Evolutionary conservation across 2,888 invertebrate genomes (phyloP).

Genomic region (Philaethria dido): DNA sequence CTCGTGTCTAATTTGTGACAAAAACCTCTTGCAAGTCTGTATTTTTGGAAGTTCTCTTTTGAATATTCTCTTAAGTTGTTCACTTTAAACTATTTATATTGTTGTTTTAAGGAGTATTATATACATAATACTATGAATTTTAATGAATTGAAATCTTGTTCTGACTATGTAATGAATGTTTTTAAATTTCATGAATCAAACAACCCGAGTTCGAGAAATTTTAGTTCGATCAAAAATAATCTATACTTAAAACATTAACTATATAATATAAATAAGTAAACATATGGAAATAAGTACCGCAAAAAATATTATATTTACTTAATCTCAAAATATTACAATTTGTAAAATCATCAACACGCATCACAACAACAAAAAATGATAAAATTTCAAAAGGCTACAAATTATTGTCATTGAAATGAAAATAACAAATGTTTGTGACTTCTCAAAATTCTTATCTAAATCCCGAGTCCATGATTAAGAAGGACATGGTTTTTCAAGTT

Average conservation of each 20-base stretch:
- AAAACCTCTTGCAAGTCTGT: constrained; percentile 23
- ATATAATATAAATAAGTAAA: no score
- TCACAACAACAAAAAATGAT: neutral
- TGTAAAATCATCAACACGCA: neutral
- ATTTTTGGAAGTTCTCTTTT: constrained; percentile 21
- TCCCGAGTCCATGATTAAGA: constrained; percentile 59
- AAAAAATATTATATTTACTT: neutral
- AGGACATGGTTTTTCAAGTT: constrained; percentile 56
- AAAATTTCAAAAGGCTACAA: constrained; percentile 1
- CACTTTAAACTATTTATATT: neutral
- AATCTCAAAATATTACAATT: neutral
- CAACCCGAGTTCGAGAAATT: no score
- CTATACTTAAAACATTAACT: no score
- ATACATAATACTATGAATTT: no score
- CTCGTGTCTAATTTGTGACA: constrained; percentile 39
- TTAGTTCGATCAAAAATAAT: no score
- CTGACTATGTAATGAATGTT: no score
- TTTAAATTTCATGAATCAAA: no score
- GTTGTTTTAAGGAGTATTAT: neutral
- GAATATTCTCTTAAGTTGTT: constrained; percentile 26
- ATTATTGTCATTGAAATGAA: constrained; percentile 25
- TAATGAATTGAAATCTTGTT: no score
- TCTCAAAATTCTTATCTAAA: constrained; percentile 46
- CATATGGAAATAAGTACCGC: no score
- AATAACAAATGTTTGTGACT: constrained; percentile 29